phyloP scores from a whole-genome alignment of 2,888 invertebrate genomes.

The Disparrhopalites patrizii region DNA sequence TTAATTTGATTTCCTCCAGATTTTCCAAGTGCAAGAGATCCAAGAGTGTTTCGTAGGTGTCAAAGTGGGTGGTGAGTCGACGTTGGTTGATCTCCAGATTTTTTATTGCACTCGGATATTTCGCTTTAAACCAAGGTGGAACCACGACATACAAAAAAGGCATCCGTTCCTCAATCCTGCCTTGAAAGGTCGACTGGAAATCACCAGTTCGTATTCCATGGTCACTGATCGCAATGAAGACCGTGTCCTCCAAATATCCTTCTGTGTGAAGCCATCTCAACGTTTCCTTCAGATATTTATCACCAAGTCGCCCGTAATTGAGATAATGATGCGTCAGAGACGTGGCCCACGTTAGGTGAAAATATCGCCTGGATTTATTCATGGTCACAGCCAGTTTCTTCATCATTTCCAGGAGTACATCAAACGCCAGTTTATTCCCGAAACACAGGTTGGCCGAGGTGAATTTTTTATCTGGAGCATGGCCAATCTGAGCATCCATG shows the following conservation, averaged over 20 bases:
- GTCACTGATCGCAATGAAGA: conserved; percentile 72
- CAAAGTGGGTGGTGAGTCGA: conserved; percentile 37
- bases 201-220: conserved; percentile 85
- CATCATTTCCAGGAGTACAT: conserved; percentile 68
- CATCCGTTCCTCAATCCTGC: conserved; percentile 73
- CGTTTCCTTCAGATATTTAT: conserved; percentile 61
- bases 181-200: conserved; percentile 74
- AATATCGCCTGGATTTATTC: conserved; percentile 59
- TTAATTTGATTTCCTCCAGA: conserved; percentile 6
- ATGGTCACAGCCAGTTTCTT: conserved; percentile 61
- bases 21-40: conserved; percentile 31
- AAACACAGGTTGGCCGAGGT: conserved; percentile 53
- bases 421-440: conserved; percentile 61
- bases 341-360: conserved; percentile 79
- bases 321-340: conserved; percentile 79
- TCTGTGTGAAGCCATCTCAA: conserved; percentile 57
- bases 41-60: conserved; percentile 37
- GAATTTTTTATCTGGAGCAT: conserved; percentile 59
- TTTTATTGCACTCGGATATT: conserved; percentile 55
- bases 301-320: conserved; percentile 71
- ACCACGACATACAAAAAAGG: conserved; percentile 71
- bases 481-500: conserved; percentile 62
- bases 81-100: conserved; percentile 33
- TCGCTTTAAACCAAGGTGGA: conserved; percentile 66
- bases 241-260: conserved; percentile 63